phyloP scores from a whole-genome alignment of 2,888 invertebrate genomes.

The Hypselothyrea guttata region DNA sequence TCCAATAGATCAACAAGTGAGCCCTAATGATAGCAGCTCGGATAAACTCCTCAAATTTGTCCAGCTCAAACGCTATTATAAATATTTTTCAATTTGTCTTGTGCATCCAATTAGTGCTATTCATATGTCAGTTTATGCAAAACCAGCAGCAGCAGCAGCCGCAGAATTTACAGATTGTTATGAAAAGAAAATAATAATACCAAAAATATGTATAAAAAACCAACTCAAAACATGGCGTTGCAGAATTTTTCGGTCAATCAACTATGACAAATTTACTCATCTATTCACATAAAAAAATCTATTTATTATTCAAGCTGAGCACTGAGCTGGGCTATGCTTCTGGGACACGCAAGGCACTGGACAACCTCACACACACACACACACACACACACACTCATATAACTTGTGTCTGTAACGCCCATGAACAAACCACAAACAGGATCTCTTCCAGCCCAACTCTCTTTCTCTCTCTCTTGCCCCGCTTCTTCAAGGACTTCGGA shows the following conservation, averaged over 20 bases:
- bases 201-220: too few species aligned
- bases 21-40: too few species aligned
- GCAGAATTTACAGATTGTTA: too few species aligned
- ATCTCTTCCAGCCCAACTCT: neutral
- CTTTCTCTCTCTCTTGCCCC: too few species aligned
- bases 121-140: constrained; percentile 20
- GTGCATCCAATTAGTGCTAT: constrained; percentile 35
- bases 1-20: too few species aligned
- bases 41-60: neutral
- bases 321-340: constrained; percentile 8
- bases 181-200: too few species aligned
- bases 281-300: constrained; percentile 49
- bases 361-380: neutral
- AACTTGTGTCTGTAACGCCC: constrained; percentile 26
- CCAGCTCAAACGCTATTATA: neutral
- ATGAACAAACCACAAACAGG: constrained; percentile 26
- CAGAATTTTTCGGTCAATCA: constrained; percentile 58
- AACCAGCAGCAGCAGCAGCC: neutral
- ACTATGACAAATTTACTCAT: constrained; percentile 55
- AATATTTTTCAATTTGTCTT: neutral
- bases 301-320: constrained; percentile 51
- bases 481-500: neutral
- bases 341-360: constrained; percentile 7
- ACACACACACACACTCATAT: constrained; percentile 2
- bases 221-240: neutral